These are phyloP conservation scores for Peromyscus aztecus DNA, from an alignment of 2,797 vertebrate species.

Conservation along the genomic window DNA sequence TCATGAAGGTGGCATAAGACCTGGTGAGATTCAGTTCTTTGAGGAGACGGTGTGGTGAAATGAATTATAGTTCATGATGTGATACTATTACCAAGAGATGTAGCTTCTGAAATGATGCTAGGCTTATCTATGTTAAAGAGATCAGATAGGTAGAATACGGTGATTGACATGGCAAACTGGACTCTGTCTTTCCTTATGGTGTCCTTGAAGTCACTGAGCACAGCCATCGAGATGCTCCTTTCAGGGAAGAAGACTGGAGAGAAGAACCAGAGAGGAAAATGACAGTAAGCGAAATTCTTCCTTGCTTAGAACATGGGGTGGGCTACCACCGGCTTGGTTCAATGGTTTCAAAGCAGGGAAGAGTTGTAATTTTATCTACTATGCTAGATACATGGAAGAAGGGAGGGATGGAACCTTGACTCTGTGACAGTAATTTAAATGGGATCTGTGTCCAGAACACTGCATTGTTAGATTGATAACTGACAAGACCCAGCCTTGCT, in stretches of 20 bases:
- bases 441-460: neutral
- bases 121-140: neutral
- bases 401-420: neutral
- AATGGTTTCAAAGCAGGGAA: neutral
- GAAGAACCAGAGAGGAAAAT: neutral
- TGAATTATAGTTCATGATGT: slow-evolving; percentile 1
- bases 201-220: slow-evolving; percentile 19
- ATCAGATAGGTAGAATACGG: neutral
- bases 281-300: neutral
- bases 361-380: neutral
- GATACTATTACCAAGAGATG: neutral
- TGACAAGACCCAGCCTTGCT: neutral
- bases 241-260: neutral
- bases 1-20: neutral
- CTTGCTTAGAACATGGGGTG: neutral
- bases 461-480: neutral
- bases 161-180: neutral
- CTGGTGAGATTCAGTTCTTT: neutral
- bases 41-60: neutral
- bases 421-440: neutral
- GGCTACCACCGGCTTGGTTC: neutral
- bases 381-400: neutral
- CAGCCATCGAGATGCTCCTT: neutral
- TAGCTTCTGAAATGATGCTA: slow-evolving; percentile 18
- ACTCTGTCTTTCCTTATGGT: neutral